Percentiles rank a stretch among this genome's conserved stretches.
Evolutionary conservation across 2,888 invertebrate species (phyloP).

Genomic region (Xanthorhoe designata): DNA sequence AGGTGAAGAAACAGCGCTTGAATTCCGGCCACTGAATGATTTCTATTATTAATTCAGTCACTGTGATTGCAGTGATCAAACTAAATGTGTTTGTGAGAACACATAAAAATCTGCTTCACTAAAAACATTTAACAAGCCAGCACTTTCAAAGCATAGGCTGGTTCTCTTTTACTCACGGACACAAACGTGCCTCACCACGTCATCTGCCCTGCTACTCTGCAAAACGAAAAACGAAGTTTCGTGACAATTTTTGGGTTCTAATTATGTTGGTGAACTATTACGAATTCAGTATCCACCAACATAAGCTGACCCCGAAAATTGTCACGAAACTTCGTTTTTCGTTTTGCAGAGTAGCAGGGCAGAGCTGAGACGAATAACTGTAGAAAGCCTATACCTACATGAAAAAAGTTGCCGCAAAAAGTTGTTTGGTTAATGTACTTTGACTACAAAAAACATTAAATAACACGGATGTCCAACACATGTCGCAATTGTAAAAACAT

Average conservation of each 20-base stretch:
- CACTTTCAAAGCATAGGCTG: background rate
- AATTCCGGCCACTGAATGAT: background rate
- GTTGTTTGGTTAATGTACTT: conserved; percentile 16
- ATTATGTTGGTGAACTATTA: too few relatives aligned
- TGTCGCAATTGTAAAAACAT: conserved; percentile 26
- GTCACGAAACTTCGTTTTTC: too few relatives aligned
- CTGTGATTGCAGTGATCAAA: background rate
- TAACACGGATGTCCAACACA: conserved; percentile 26
- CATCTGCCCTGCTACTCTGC: too few relatives aligned
- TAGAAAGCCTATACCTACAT: background rate
- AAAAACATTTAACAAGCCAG: background rate
- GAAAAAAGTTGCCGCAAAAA: conserved; percentile 19
- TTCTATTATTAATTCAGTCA: background rate
- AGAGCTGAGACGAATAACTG: background rate
- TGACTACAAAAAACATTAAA: conserved; percentile 14
- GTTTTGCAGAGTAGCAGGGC: too few relatives aligned
- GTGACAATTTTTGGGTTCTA: too few relatives aligned
- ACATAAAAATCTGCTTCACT: too few relatives aligned
- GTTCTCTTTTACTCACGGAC: too few relatives aligned
- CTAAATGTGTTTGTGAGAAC: too few relatives aligned
- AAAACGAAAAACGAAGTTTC: too few relatives aligned
- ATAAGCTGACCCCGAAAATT: too few relatives aligned
- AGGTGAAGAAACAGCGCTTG: background rate
- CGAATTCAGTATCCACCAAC: too few relatives aligned
- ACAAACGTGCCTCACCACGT: background rate